Conservation (phyloP, 2,888 invertebrate genomes). For the Acanthosepion esculentum region DNA sequence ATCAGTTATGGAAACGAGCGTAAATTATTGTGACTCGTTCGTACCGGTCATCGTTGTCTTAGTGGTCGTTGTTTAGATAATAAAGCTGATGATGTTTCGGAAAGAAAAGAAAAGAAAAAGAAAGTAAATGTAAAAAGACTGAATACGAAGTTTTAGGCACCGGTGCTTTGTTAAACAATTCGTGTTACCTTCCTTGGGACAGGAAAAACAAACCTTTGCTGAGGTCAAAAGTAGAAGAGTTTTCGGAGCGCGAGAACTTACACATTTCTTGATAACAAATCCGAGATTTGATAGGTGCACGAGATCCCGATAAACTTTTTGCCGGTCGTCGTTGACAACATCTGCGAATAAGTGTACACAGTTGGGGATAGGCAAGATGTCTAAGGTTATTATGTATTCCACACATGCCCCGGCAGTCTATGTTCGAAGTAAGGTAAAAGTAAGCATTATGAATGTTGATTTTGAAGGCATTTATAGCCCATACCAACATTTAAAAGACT, state of each 20-base stretch:
- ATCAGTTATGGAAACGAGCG: background rate
- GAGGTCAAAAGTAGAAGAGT: background rate
- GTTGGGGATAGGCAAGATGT: background rate
- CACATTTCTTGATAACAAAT: background rate
- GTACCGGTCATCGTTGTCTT: background rate
- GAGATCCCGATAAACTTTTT: background rate
- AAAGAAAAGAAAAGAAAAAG: background rate
- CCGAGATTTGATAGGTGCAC: background rate
- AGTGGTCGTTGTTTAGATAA: slow-evolving; percentile 6
- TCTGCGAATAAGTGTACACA: background rate
- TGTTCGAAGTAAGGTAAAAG: background rate
- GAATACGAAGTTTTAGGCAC: background rate
- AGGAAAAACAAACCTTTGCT: background rate
- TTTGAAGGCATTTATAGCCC: too few relatives aligned
- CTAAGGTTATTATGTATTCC: background rate
- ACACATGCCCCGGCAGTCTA: background rate
- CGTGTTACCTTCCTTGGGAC: background rate
- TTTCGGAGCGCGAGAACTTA: background rate
- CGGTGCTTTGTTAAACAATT: background rate
- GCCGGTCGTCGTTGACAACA: background rate
- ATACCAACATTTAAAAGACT: too few relatives aligned
- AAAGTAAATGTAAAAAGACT: background rate
- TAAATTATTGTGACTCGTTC: slow-evolving; percentile 22
- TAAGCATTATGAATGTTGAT: too few relatives aligned
- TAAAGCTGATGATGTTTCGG: background rate